phyloP scores from a whole-genome alignment of 2,888 invertebrate genomes.

The Caenorhabditis sp. region DNA sequence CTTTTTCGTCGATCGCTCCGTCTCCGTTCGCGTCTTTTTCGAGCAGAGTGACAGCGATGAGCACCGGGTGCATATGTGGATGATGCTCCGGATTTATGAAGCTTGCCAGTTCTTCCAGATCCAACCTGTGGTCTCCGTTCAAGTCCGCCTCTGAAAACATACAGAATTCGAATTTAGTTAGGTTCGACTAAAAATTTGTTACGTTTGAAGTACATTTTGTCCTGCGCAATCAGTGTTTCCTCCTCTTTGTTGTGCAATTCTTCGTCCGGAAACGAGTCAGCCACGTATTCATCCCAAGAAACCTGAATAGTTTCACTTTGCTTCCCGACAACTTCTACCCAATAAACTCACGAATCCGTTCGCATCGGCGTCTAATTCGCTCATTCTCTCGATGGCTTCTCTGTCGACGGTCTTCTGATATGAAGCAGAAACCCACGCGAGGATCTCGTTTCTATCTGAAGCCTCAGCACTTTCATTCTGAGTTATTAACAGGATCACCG shows the following conservation, averaged over 20 bases:
- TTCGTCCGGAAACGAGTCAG: constrained; percentile 85
- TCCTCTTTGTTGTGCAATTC: constrained; percentile 80
- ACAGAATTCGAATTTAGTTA: too few relatives aligned
- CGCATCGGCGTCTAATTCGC: constrained; percentile 84
- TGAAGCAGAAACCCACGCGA: constrained; percentile 92
- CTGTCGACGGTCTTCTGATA: constrained; percentile 84
- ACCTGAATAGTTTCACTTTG: constrained; percentile 84
- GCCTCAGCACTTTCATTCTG: background rate
- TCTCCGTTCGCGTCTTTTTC: constrained; percentile 91
- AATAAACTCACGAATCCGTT: constrained; percentile 65
- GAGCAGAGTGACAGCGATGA: constrained; percentile 85
- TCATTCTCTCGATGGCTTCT: constrained; percentile 79
- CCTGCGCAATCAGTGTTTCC: constrained; percentile 83
- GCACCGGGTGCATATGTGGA: constrained; percentile 85
- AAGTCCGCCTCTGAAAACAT: constrained; percentile 83
- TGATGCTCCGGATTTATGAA: constrained; percentile 96
- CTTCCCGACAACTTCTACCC: background rate
- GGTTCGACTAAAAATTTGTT: background rate
- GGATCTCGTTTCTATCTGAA: constrained; percentile 84
- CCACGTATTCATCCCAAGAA: constrained; percentile 92
- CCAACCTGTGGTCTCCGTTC: constrained; percentile 87
- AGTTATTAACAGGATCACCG: constrained; percentile 80
- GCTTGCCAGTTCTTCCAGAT: constrained; percentile 87
- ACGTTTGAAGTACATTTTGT: constrained; percentile 86
- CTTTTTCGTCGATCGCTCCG: constrained; percentile 88